Evolutionary conservation across 2,888 invertebrate genomes (phyloP), one percentile per base, ranked within the genome.

Genomic region (Caenorhabditis wallacei): DNA sequence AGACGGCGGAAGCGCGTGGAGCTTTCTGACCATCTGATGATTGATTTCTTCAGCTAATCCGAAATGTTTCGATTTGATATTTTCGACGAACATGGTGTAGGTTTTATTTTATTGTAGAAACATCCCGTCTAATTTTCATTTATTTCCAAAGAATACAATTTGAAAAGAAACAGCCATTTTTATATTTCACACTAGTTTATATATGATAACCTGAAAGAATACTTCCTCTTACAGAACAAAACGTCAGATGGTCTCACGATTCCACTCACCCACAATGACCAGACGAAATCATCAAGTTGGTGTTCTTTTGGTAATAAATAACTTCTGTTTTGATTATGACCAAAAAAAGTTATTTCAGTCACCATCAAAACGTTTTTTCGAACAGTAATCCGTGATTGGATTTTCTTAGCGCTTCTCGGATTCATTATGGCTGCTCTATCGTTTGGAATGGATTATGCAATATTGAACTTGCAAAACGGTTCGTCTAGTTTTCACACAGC

Each of bases 401-500:
- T 93, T 46, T 93, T 93, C 78, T 88, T 93, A 64, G 92, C 93
- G 3, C 78, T 93, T n/a, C 91, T 93, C 20, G 93, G 93, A 4
- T 87, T 92, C 40, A 89, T 92, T n/a, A 93, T 93, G 92, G 93
- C 93, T 8, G 78, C 93, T 4, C 78, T 84, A 11, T 87, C 87
- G 5, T 75, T 90, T 37, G 72, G 72, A 48, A 91, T 90, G 90
- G 91, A 91, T 66, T 81, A 74, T 46, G 85, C 86, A 1, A 91
- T 91, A 20, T 87, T 89, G 1, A 20, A 84, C 24, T 74, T 91
- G 7, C 88, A 88, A 48, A 82, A 80, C 53, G 79, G 89, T 90
- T 51, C 87, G 84, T 82, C 30, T n/a, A 5, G 30, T 30, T 30
- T 22, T 37, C 68, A 16, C 37, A n/a, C 54, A 51, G 51, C 53